Evolutionary conservation across 2,888 invertebrate species (phyloP).

Genomic region (Ectobius pallidus): DNA sequence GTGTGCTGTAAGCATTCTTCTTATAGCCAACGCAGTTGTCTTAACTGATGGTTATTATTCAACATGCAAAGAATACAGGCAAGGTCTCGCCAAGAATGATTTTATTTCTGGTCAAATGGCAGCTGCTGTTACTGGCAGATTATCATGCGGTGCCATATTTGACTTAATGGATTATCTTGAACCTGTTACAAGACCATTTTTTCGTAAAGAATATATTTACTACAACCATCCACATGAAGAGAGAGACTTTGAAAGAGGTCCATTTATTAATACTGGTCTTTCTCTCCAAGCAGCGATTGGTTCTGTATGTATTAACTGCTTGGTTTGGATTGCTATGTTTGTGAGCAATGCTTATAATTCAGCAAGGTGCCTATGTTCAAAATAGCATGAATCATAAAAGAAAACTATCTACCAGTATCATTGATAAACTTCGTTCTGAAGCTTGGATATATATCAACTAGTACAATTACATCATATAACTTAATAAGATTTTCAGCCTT

Average conservation of each 20-base stretch:
- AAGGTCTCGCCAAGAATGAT: slow-evolving; percentile 63
- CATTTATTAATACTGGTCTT: slow-evolving; percentile 72
- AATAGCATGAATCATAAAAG: background rate
- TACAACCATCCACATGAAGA: slow-evolving; percentile 25
- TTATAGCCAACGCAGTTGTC: slow-evolving; percentile 71
- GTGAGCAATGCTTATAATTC: slow-evolving; percentile 20
- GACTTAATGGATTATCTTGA: slow-evolving; percentile 87
- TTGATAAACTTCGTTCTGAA: too few species aligned
- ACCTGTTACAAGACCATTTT: slow-evolving; percentile 51
- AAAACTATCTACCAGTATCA: too few species aligned
- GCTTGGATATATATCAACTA: too few species aligned
- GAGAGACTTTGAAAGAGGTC: slow-evolving; percentile 25
- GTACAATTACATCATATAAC: too few species aligned
- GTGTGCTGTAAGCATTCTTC: slow-evolving; percentile 67
- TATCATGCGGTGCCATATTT: slow-evolving; percentile 47
- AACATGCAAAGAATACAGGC: slow-evolving; percentile 78
- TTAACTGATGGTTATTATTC: slow-evolving; percentile 74
- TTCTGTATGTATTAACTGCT: slow-evolving; percentile 66
- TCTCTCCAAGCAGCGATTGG: slow-evolving; percentile 70
- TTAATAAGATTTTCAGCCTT: too few species aligned
- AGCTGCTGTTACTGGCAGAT: slow-evolving; percentile 32
- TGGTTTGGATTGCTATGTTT: slow-evolving; percentile 60
- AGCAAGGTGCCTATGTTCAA: background rate
- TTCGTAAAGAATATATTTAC: slow-evolving; percentile 28
- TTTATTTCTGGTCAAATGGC: slow-evolving; percentile 32